Base-by-base conservation (phyloP, 2,113 vertebrate genomes). In the Gadus chalcogrammus region DNA sequence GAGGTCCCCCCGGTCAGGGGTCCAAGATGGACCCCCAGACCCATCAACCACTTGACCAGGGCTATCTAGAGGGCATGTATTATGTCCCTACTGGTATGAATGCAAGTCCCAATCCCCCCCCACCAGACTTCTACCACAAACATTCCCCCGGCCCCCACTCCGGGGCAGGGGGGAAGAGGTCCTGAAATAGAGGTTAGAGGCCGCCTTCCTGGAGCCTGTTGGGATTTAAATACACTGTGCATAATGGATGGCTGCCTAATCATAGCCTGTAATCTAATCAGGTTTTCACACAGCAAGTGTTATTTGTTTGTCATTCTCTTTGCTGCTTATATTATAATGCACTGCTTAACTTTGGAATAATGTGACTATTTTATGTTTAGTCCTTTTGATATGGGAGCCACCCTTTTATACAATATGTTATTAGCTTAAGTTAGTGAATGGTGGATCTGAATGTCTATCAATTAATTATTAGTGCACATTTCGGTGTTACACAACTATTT, bases 11-110 rank as follows among this genome's bases (percentile, higher is more conserved):
- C 67, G 88, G 84, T 80, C 92, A 91, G 18, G 83, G 73, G 17
- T 79, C 89, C 59, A 92, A 92, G 55, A 85, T 85, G 78, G 94
- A 92, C 12, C 67, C 5, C 76, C 93, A 86, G 84, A 90, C 79
- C 67, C 87, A 92, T 2, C 92, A 90, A 77, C 88, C 84, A 8
- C 16, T 94, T 2, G 94, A 97, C 84, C 88, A 91, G 1, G 92
- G 90, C 70, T 91, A 94, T 87, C 88, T 96, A 89, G 95, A 97
- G 69, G 91, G 93, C 74, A 92, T 93, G 83, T 98, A 96, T 87
- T 98, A 95, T 83, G 92, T 96, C 85, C 94, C 95, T 5, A 92
- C 94, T 0, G 94, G 94, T 24, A 94, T 95, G 90, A 92, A 90
- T 80, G 90, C 91, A 42, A 96, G 94, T 80, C 92, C 94, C 1